A percentile compares a stretch with the other conserved stretches of the same genome.
phyloP scores from a whole-genome alignment of 2,797 vertebrate species.

The Centropyge bicolor region DNA sequence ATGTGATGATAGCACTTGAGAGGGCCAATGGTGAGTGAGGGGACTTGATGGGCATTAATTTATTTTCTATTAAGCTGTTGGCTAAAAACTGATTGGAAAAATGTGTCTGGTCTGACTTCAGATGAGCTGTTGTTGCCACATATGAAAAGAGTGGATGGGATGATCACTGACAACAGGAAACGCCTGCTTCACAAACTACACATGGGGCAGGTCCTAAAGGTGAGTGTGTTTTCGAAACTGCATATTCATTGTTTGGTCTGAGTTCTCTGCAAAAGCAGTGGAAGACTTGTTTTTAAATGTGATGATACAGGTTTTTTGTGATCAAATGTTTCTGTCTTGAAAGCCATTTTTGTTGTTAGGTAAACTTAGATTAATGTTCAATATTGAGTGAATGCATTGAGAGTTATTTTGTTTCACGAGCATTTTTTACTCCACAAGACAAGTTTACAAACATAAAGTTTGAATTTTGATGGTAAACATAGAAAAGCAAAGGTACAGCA shows the following conservation, averaged over 20 bases:
- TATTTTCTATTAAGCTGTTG: not conserved
- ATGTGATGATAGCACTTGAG: conserved; percentile 93
- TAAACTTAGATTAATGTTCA: not conserved
- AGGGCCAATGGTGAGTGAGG: conserved; percentile 90
- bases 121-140: conserved; percentile 96
- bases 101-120: conserved; percentile 71
- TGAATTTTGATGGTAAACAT: not conserved
- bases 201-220: conserved; percentile 95
- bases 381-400: not conserved
- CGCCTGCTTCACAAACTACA: conserved; percentile 93
- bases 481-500: not conserved
- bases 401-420: not conserved
- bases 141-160: conserved; percentile 95
- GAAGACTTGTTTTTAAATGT: not conserved
- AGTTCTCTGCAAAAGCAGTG: not conserved
- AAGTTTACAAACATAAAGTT: not conserved
- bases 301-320: not conserved
- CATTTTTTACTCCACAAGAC: conserved; percentile 2
- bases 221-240: conserved; percentile 64
- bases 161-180: conserved; percentile 95
- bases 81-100: not conserved
- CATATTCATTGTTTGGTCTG: not conserved
- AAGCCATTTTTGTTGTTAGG: not conserved
- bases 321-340: not conserved
- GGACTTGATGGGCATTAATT: not conserved